Percentiles rank a stretch among this genome's conserved stretches.
Evolutionary conservation across 2,797 vertebrate genomes (phyloP).

Genomic region (Spinus pinus): DNA sequence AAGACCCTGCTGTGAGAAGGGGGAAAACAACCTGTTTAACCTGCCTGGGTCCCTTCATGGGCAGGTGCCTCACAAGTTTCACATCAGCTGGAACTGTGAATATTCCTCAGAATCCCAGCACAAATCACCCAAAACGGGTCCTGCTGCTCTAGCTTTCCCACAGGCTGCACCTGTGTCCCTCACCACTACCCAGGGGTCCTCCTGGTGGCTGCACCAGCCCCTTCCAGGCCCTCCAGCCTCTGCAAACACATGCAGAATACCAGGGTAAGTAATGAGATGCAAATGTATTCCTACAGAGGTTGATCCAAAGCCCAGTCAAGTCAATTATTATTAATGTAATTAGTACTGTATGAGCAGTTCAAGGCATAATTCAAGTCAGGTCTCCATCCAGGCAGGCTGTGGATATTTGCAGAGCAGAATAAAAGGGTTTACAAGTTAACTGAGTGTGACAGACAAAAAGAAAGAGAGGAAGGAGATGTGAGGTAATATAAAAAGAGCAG

Average conservation of each 20-base stretch:
- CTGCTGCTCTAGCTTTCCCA: accelerated
- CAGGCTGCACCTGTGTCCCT: not conserved
- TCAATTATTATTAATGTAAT: slow-evolving; percentile 63
- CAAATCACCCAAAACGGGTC: not conserved
- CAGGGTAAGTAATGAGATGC: slow-evolving; percentile 27
- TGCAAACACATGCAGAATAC: not conserved
- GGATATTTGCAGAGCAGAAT: not conserved
- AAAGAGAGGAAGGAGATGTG: not conserved
- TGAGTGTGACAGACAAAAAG: not conserved
- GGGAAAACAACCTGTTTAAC: not conserved
- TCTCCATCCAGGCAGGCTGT: not conserved
- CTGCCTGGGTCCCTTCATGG: not conserved
- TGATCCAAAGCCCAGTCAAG: slow-evolving; percentile 47
- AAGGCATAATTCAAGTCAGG: slow-evolving; percentile 34
- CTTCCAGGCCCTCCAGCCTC: not conserved
- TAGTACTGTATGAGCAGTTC: slow-evolving; percentile 38
- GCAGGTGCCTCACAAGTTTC: not conserved
- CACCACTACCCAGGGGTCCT: not conserved
- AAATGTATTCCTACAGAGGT: slow-evolving; percentile 49
- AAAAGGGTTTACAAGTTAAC: not conserved
- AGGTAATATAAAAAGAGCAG: not conserved
- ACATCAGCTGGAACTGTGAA: not conserved
- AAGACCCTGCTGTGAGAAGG: not conserved
- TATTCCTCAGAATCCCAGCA: not conserved
- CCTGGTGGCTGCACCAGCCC: accelerated